Evolutionary conservation across 2,797 vertebrate genomes (phyloP), one percentile per base, ranked within the genome.

Genomic region (Spinus pinus): DNA sequence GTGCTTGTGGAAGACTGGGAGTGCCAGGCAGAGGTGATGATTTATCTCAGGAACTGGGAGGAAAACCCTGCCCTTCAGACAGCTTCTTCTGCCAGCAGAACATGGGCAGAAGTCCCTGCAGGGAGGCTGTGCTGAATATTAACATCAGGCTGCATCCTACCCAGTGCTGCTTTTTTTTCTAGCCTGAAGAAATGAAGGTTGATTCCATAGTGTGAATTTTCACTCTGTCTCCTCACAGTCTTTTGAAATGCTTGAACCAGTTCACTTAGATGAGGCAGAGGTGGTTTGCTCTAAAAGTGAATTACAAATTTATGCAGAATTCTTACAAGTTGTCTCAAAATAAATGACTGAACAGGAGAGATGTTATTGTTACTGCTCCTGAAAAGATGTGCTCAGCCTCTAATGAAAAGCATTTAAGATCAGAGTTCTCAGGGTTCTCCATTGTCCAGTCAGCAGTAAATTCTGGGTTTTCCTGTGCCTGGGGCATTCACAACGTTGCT

Each of bases 381-480:
- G 61, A 71, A 89, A 93, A 75, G 49, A 75, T 90, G 57, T 83
- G 53, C 72, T 92, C 27, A 91, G 42, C 37, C 33, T 61, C 87
- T 85, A 82, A 86, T 57, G 31, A 65, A 50, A 91, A 88, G 37
- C 42, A 30, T 90, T 86, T 91, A 65, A 94, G 69, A 85, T 91
- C 69, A 91, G 61, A 25, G 60, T 91, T 91, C 56, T 89, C 65
- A 21, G 53, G 18, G 46, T 72, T 88, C 84, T 88, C 39, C 49
- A 47, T 71, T 94, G 87, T 88, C 87, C 79, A 67, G n/a, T 67
- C 90, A 64, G 69, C 64, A 86, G 72, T 71, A 93, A 93, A 94
- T 69, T 94, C 84, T 89, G 78, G 12, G n/a, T 82, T 92, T 94
- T 96, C 81, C 64, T 82, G 21, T 82, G 74, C 79, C 67, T 73